A percentile compares a stretch with the other conserved stretches of the same genome.
These are phyloP conservation scores for Sinocyclocheilus grahami DNA, from an alignment of 2,113 vertebrate species.

Conservation along the genomic window DNA sequence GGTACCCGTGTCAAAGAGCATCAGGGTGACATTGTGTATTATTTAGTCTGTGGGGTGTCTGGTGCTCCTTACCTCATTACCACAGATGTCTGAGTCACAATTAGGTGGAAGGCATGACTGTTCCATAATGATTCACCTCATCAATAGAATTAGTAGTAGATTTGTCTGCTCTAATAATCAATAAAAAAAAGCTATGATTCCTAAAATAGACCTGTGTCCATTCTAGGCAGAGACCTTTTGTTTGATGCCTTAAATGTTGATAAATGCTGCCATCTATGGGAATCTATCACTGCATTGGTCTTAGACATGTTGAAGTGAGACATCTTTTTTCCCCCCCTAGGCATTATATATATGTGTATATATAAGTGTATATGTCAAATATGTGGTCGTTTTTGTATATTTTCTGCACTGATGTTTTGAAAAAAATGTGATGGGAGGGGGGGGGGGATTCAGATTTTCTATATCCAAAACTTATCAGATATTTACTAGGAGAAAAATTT, in stretches of 20 bases:
- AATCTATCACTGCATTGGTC: not conserved
- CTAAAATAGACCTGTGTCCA: not conserved
- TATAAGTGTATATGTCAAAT: too few relatives aligned
- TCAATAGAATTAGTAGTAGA: not conserved
- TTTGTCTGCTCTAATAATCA: not conserved
- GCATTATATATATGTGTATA: too few relatives aligned
- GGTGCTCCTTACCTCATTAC: constrained; percentile 26
- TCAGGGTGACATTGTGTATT: constrained; percentile 52
- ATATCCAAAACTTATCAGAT: too few relatives aligned
- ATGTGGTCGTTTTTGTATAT: too few relatives aligned
- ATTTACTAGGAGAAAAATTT: too few relatives aligned
- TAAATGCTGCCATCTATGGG: constrained; percentile 54
- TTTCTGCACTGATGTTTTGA: too few relatives aligned
- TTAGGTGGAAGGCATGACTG: not conserved
- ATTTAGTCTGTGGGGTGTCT: constrained; percentile 46
- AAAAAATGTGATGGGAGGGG: too few relatives aligned
- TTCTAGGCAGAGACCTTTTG: not conserved
- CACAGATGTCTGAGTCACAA: not conserved
- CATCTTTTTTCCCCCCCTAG: too few relatives aligned
- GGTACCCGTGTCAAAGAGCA: constrained; percentile 52
- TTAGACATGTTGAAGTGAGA: too few relatives aligned
- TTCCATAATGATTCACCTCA: not conserved
- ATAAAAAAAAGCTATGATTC: not conserved
- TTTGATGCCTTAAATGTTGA: constrained; percentile 3
- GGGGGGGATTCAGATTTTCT: too few relatives aligned